A percentile compares a stretch with the other conserved stretches of the same genome.
Evolutionary conservation across 2,113 vertebrate genomes (phyloP).

Genomic region (Ornithorhynchus anatinus): DNA sequence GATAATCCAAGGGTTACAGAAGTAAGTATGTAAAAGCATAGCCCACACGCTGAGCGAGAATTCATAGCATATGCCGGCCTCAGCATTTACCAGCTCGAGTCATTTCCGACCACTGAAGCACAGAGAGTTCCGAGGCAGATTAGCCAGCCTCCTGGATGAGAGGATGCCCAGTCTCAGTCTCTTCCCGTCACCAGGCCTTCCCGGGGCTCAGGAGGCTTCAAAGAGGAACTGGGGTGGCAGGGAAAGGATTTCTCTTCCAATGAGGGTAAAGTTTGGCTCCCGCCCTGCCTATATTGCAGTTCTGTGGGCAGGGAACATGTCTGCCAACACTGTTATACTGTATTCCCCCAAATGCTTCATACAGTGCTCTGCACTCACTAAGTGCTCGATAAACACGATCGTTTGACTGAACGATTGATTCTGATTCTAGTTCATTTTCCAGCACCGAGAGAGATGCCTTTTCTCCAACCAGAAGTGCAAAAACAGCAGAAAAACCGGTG

Average conservation of each 20-base stretch:
- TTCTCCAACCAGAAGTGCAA: neutral
- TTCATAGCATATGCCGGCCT: neutral
- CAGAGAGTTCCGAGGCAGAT: neutral
- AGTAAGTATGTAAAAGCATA: neutral
- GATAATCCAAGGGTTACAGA: neutral
- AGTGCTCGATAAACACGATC: neutral
- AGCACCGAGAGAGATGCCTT: neutral
- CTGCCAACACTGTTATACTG: too few species aligned
- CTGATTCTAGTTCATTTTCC: neutral
- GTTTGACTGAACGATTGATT: neutral
- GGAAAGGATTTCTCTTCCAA: neutral
- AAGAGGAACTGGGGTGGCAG: too few species aligned
- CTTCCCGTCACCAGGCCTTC: too few species aligned
- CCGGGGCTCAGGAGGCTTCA: too few species aligned
- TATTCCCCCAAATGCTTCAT: too few species aligned
- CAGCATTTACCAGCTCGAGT: neutral
- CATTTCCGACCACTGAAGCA: neutral
- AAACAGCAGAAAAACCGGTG: too few species aligned
- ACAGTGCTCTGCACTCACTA: too few species aligned
- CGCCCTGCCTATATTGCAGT: too few species aligned
- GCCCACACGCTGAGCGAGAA: neutral
- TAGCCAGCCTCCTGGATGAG: neutral
- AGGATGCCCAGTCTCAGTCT: too few species aligned
- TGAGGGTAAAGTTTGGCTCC: neutral
- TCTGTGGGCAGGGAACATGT: too few species aligned